Conservation (phyloP, 2,113 vertebrate species). For the Misgurnus mizolepis region DNA sequence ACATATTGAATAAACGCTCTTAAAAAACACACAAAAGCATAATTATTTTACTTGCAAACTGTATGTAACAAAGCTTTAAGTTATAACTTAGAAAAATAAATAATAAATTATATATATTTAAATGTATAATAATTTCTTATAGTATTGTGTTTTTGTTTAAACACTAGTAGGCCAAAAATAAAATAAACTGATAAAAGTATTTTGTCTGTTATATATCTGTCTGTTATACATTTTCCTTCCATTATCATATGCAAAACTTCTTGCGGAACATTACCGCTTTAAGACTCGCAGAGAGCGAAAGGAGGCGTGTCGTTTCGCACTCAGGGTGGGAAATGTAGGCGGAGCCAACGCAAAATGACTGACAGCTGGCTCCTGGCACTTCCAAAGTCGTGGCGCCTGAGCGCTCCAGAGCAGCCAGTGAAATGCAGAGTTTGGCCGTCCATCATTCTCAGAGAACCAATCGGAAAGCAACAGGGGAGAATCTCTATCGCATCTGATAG, state of each 20-base stretch:
- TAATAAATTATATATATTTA: neutral
- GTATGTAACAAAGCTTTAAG: too few species aligned
- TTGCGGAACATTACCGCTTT: conserved; percentile 72
- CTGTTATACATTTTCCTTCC: neutral
- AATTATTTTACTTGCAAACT: too few species aligned
- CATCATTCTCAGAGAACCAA: conserved; percentile 60
- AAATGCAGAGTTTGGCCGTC: neutral
- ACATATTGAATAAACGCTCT: neutral
- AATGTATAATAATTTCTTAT: too few species aligned
- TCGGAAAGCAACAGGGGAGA: conserved; percentile 60
- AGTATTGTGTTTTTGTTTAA: conserved; percentile 49
- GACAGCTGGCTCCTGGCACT: conserved; percentile 63
- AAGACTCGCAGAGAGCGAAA: conserved; percentile 76
- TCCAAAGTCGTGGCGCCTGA: conserved; percentile 27
- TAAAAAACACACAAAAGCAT: too few species aligned
- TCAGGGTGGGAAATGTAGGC: conserved; percentile 84
- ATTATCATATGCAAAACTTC: neutral
- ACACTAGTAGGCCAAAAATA: neutral
- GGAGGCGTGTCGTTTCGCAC: conserved; percentile 86
- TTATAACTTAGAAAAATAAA: neutral
- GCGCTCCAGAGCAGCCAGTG: conserved; percentile 62
- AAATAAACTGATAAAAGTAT: neutral
- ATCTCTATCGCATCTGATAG: conserved; percentile 69
- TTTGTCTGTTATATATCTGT: neutral
- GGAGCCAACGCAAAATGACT: conserved; percentile 69